Evolutionary conservation across 2,797 vertebrate species (phyloP), one percentile per base, ranked within the genome.

Genomic region (Danionella dracula): DNA sequence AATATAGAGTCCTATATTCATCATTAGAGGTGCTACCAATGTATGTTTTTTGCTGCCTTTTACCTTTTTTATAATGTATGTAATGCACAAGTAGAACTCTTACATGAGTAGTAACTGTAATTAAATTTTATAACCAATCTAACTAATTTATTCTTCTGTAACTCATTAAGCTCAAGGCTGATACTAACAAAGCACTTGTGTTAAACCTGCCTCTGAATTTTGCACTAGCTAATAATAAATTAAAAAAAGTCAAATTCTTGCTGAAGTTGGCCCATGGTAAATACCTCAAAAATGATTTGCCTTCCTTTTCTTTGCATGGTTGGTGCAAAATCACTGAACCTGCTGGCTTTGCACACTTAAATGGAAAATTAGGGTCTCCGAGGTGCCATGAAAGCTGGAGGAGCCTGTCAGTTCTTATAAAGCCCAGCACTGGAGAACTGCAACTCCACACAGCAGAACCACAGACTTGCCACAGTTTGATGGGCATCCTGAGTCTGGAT

Each of bases 341-440:
- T 68, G 70, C 71, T 78, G 71, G 76, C 81, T 72, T 73, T 55
- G 62, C 71, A 70, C 67, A 72, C 83, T 79, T 77, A 78, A 78
- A 78, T 77, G 59, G 74, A 78, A 81, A 79, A 81, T 70, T 71
- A 76, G 68, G 41, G 74, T 83, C 78, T 83, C 79, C 0, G 10
- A 81, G 79, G 76, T 81, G 72, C 76, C 69, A 23, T 79, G 76
- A 73, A 82, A 82, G 68, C 79, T 78, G 66, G 64, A 79, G 71
- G 69, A 79, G 72, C 76, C 70, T 79, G 81, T 82, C 75, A 72
- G 66, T 70, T 80, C 80, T 75, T 71, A 75, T 82, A 80, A 80
- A 79, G 49, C 13, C 68, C 38, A 75, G 61, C 76, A 78, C 72
- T 31, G 54, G 68, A 75, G 78, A 79, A 72, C 79, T 67, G 74